Conservation (phyloP, 2,888 invertebrate genomes). For the Pelosia muscerda region DNA sequence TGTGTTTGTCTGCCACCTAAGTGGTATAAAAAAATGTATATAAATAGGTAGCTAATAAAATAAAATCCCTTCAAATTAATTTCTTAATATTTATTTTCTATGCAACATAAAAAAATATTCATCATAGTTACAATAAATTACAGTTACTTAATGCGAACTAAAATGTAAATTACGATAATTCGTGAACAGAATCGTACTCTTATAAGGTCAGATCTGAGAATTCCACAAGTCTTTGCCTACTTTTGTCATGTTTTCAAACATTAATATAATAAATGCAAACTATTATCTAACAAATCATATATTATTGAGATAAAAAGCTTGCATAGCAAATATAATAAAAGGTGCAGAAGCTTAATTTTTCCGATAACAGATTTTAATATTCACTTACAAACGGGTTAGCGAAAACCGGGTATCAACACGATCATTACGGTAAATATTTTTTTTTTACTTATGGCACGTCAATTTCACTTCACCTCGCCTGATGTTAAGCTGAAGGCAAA, state of each 20-base stretch:
- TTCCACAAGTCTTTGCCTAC: constrained; percentile 56
- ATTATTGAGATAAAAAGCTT: constrained; percentile 67
- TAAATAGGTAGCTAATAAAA: constrained; percentile 20
- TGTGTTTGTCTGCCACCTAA: too few species aligned
- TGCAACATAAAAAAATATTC: constrained; percentile 88
- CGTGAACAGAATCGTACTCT: constrained; percentile 72
- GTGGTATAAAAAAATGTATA: too few species aligned
- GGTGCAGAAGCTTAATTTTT: constrained; percentile 40
- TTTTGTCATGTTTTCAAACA: constrained; percentile 70
- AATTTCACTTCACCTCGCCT: too few species aligned
- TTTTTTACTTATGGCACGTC: too few species aligned
- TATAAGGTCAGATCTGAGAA: constrained; percentile 55
- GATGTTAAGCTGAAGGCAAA: too few species aligned
- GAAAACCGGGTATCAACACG: too few species aligned
- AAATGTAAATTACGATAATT: constrained; percentile 80
- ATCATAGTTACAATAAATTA: constrained; percentile 87
- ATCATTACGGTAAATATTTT: too few species aligned
- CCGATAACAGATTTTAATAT: constrained; percentile 8
- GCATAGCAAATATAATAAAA: constrained; percentile 63
- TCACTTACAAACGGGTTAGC: too few species aligned
- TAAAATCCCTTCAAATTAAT: constrained; percentile 63
- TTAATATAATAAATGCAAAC: constrained; percentile 69
- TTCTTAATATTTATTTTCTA: constrained; percentile 87
- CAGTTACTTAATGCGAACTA: constrained; percentile 84
- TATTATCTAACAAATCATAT: constrained; percentile 69